Evolutionary conservation across 1,140 invertebrate genomes (phyloP), one percentile per base, ranked within the genome.

Genomic region (Caerostris darwini): DNA sequence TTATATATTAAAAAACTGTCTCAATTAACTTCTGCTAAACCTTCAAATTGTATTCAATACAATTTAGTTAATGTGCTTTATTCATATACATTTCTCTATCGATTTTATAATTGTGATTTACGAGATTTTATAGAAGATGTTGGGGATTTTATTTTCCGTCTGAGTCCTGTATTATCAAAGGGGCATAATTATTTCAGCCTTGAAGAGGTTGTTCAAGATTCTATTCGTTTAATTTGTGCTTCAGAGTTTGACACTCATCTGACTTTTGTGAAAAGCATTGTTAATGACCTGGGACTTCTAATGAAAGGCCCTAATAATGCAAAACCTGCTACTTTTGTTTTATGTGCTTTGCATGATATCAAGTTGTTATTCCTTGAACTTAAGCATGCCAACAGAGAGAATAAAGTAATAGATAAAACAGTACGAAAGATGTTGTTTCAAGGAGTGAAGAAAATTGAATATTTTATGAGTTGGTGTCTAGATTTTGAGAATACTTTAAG

Each of bases 291-390:
- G 7, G 19, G 50, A 19, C 19, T 3, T 14, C 59, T 94, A 58
- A 17, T 94, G 56, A n/a, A 81, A 77, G 92, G 92, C n/a, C 92
- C 92, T 50, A 56, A 34, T 53, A 94, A 94, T 88, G 92, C 85
- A 5, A 88, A 69, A 61, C 7, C 67, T 34, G 59, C 92, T 14
- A 81, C 77, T 56, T 94, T 88, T 82, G 69, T 89, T 81, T 54
- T 88, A 17, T 88, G 92, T 61, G 92, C 92, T n/a, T 89, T 94
- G 54, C 92, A 94, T 88, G 92, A 94, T 88, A 89, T 94, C 19
- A 89, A 94, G 57, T 64, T 94, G 10, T 12, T 94, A 3, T 61
- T 94, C 8, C 56, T 64, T n/a, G 92, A 94, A 14, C 59, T 88
- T 10, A 88, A 89, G 12, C 8, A 54, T 56, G 54, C 19, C 3